Evolutionary conservation across 2,797 vertebrate genomes (phyloP).

Genomic region (Amniataba percoides): DNA sequence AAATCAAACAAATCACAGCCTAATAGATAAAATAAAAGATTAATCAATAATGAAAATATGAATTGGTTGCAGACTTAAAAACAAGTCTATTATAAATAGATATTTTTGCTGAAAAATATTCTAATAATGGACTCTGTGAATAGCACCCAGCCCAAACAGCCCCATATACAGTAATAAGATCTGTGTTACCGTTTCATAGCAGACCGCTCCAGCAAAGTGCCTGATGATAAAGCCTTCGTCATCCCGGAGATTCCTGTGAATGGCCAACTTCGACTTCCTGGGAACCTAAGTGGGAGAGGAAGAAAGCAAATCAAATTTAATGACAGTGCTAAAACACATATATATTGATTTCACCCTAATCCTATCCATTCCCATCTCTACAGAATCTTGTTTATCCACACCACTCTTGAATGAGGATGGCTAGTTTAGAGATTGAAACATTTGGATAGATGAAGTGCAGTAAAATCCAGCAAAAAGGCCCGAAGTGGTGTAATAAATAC

Average conservation of each 20-base stretch:
- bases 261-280: conserved; percentile 94
- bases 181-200: conserved; percentile 94
- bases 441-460: background rate
- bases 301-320: conserved; percentile 26
- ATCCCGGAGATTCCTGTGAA: conserved; percentile 96
- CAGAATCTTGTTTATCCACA: conserved; percentile 26
- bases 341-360: conserved; percentile 28
- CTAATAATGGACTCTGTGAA: background rate
- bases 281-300: conserved; percentile 88
- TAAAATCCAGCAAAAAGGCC: background rate
- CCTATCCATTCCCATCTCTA: conserved; percentile 14
- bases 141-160: background rate
- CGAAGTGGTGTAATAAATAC: background rate
- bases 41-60: background rate
- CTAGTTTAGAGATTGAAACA: conserved; percentile 10
- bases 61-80: background rate
- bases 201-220: conserved; percentile 98
- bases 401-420: background rate
- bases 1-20: background rate
- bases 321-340: conserved; percentile 21
- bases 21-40: background rate
- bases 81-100: background rate
- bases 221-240: conserved; percentile 97
- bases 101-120: conserved; percentile 1
- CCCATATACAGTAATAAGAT: background rate